phyloP scores from a whole-genome alignment of 2,797 vertebrate species.

The Hipposideros larvatus region DNA sequence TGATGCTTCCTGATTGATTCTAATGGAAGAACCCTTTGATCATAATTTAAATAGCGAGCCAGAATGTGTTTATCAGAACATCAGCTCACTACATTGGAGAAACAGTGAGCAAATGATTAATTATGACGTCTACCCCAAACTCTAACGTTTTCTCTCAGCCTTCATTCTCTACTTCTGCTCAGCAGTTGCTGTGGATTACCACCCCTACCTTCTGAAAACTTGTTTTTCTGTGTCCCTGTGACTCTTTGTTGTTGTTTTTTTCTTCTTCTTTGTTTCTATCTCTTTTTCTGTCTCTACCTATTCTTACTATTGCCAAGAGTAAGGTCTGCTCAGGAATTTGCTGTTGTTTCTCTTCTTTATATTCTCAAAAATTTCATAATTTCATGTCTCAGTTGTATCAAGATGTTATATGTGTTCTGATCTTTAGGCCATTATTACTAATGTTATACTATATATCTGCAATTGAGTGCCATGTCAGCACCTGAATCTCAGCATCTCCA shows the following conservation, averaged over 20 bases:
- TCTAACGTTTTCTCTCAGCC: rapidly evolving
- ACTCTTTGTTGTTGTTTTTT: not conserved
- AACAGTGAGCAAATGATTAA: not conserved
- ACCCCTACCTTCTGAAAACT: not conserved
- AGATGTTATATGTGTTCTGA: not conserved
- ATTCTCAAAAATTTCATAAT: not conserved
- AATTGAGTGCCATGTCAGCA: not conserved
- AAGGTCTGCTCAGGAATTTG: not conserved
- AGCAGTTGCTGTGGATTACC: not conserved
- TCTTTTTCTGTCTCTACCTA: not conserved
- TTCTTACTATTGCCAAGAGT: not conserved
- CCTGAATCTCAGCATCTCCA: not conserved
- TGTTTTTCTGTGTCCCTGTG: not conserved
- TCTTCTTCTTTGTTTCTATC: not conserved
- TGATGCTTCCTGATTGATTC: not conserved
- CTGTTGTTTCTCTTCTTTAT: not conserved
- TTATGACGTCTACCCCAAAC: not conserved
- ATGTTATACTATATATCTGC: not conserved
- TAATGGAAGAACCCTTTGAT: not conserved
- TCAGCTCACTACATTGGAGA: not conserved
- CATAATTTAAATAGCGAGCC: not conserved
- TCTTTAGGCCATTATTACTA: not conserved
- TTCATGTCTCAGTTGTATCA: not conserved
- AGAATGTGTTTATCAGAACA: not conserved
- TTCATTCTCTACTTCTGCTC: not conserved